A percentile compares a stretch with the other conserved stretches of the same genome.
These are phyloP conservation scores for Cheilosia grossa DNA, from an alignment of 2,888 invertebrate species.

Conservation along the genomic window DNA sequence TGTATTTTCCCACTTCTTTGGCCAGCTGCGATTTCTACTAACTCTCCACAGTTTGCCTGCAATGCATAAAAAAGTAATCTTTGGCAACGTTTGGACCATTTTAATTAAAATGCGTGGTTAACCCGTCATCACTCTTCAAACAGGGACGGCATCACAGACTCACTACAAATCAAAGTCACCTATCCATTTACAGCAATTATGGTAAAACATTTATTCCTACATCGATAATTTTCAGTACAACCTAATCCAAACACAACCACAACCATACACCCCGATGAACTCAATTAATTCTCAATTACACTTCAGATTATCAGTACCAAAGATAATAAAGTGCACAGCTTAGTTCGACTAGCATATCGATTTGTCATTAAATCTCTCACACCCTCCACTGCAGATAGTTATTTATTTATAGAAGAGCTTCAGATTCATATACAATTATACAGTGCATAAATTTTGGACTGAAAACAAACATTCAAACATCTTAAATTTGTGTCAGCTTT, in stretches of 20 bases:
- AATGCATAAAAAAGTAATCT: too few species aligned
- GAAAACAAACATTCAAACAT: not conserved
- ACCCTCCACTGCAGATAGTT: not conserved
- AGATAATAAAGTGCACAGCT: slow-evolving; percentile 41
- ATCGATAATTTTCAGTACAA: not conserved
- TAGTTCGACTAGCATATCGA: slow-evolving; percentile 25
- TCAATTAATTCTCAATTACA: slow-evolving; percentile 31
- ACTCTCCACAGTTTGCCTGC: too few species aligned
- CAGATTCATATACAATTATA: not conserved
- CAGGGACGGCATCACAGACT: too few species aligned
- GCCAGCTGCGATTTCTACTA: too few species aligned
- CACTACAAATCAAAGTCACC: too few species aligned
- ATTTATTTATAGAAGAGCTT: slow-evolving; percentile 35
- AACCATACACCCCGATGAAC: slow-evolving; percentile 1
- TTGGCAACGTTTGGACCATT: too few species aligned
- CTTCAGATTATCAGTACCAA: slow-evolving; percentile 8
- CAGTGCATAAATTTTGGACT: slow-evolving; percentile 7
- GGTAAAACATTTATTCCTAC: not conserved
- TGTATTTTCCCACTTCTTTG: too few species aligned
- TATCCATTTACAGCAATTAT: too few species aligned
- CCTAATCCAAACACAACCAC: slow-evolving; percentile 5
- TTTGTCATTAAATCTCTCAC: slow-evolving; percentile 36
- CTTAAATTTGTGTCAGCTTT: not conserved
- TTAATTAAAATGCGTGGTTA: too few species aligned
- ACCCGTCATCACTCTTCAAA: too few species aligned